Percentiles rank a stretch among this genome's conserved stretches.
Evolutionary conservation across 2,888 invertebrate genomes (phyloP).

Genomic region (Dioctria rufipes): DNA sequence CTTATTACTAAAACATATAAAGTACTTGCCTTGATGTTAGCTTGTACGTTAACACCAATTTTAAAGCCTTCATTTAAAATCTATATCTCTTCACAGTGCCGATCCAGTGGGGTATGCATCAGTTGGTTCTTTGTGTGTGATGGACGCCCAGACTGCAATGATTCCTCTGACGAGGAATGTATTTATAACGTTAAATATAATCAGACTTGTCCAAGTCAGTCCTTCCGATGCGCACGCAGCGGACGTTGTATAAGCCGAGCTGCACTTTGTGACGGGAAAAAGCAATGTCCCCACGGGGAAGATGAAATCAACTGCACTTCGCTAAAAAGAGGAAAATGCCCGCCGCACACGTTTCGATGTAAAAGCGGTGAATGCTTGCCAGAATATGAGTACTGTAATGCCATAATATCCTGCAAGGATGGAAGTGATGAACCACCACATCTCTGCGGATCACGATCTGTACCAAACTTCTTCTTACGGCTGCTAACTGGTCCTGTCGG

Average conservation of each 20-base stretch:
- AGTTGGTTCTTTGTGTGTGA: slow-evolving; percentile 96
- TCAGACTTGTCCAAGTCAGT: slow-evolving; percentile 78
- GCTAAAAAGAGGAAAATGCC: slow-evolving; percentile 78
- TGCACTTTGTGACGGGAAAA: slow-evolving; percentile 84
- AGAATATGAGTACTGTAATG: slow-evolving; percentile 93
- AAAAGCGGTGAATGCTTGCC: slow-evolving; percentile 89
- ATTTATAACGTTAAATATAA: slow-evolving; percentile 71
- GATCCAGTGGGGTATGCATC: slow-evolving; percentile 87
- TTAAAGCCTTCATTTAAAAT: not conserved
- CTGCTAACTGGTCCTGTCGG: slow-evolving; percentile 64
- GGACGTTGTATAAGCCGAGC: slow-evolving; percentile 85
- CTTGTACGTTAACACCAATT: not conserved
- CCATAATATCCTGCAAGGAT: slow-evolving; percentile 87
- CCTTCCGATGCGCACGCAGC: slow-evolving; percentile 80
- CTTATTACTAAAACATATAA: not conserved
- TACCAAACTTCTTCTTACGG: slow-evolving; percentile 69
- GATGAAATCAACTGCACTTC: slow-evolving; percentile 80
- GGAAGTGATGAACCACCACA: slow-evolving; percentile 92
- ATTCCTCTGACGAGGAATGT: slow-evolving; percentile 91
- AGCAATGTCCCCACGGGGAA: slow-evolving; percentile 84
- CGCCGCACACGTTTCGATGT: slow-evolving; percentile 87
- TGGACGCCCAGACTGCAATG: slow-evolving; percentile 83
- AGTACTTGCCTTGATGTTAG: not conserved
- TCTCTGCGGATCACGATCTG: slow-evolving; percentile 75
- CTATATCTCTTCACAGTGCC: slow-evolving; percentile 76